These are phyloP conservation scores for Elephantulus edwardii DNA, from an alignment of 2,113 vertebrate genomes.

Conservation along the genomic window DNA sequence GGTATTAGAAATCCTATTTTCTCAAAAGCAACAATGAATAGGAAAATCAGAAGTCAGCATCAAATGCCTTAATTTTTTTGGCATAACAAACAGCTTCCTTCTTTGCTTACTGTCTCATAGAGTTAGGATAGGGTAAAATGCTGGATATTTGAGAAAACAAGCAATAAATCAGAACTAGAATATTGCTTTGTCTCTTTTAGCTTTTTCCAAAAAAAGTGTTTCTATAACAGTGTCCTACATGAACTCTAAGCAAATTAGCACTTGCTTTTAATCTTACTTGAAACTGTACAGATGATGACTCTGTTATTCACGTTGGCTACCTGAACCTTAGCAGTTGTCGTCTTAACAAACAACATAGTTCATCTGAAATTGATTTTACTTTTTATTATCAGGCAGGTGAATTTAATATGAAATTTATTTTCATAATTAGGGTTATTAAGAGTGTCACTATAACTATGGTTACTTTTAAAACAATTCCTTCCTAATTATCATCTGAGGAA, in stretches of 20 bases:
- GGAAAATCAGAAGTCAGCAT: neutral
- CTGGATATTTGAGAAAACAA: neutral
- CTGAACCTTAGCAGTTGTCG: neutral
- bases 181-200: neutral
- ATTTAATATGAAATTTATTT: conserved; percentile 69
- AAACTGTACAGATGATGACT: conserved; percentile 44
- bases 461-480: conserved; percentile 51
- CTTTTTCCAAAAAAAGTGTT: conserved; percentile 11
- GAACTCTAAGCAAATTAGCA: conserved; percentile 37
- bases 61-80: neutral
- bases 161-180: neutral
- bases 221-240: neutral
- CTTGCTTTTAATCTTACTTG: conserved; percentile 12
- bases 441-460: conserved; percentile 67
- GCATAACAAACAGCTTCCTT: neutral
- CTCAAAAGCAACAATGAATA: neutral
- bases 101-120: neutral
- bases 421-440: conserved; percentile 70
- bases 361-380: conserved; percentile 52
- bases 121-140: neutral
- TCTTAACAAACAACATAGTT: conserved; percentile 57
- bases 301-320: conserved; percentile 30
- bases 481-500: conserved; percentile 60
- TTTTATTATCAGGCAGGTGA: conserved; percentile 54
- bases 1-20: neutral